Conservation (phyloP, 2,888 invertebrate species). For the Hydrotaea cyrtoneurina region DNA sequence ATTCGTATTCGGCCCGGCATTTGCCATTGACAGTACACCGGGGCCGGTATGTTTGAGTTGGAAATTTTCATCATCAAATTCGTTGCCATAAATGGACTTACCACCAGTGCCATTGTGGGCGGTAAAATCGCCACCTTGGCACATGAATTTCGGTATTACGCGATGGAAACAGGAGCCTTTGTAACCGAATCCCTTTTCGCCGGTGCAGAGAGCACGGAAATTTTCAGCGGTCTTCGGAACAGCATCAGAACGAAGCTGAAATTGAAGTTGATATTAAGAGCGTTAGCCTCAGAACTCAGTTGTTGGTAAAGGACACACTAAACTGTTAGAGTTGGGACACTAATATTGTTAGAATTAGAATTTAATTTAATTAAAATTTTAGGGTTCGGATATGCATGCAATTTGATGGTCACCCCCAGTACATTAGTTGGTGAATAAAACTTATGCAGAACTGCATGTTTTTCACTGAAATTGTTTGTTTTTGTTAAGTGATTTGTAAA, state of each 20-base stretch:
- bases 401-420: too few species aligned
- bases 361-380: too few species aligned
- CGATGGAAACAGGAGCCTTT: slow-evolving; percentile 95
- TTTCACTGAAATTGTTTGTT: too few species aligned
- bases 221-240: slow-evolving; percentile 96
- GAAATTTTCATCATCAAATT: slow-evolving; percentile 98
- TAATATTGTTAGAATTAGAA: too few species aligned
- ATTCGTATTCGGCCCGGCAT: slow-evolving; percentile 95
- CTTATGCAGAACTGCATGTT: too few species aligned
- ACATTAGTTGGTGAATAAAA: too few species aligned
- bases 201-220: slow-evolving; percentile 96
- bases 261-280: slow-evolving; percentile 68
- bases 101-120: slow-evolving; percentile 95
- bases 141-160: slow-evolving; percentile 97
- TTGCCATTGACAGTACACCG: slow-evolving; percentile 95
- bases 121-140: slow-evolving; percentile 96
- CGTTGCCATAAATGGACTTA: slow-evolving; percentile 96
- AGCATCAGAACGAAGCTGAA: slow-evolving; percentile 91
- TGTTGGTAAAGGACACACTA: too few species aligned
- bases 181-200: slow-evolving; percentile 95
- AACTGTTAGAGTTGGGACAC: too few species aligned
- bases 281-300: too few species aligned
- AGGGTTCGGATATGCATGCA: too few species aligned
- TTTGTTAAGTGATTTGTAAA: too few species aligned
- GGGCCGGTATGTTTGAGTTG: slow-evolving; percentile 93